phyloP scores from a whole-genome alignment of 2,888 invertebrate genomes.

The Encarsia formosa region DNA sequence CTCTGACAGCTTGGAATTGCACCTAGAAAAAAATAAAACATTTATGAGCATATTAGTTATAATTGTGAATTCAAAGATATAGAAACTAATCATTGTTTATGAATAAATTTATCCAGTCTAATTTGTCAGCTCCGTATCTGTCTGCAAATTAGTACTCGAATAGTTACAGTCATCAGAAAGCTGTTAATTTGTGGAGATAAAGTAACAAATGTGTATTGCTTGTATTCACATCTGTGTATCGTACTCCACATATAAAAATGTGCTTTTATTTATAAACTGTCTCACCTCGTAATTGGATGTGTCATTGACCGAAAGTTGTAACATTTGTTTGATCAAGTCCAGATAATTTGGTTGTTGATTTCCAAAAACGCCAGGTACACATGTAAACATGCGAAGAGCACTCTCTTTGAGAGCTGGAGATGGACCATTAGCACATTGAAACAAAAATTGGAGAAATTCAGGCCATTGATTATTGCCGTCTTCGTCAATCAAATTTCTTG shows the following conservation, averaged over 20 bases:
- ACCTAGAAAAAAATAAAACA: slow-evolving; percentile 47
- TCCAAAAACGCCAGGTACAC: slow-evolving; percentile 96
- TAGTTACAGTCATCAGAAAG: slow-evolving; percentile 59
- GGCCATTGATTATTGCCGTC: slow-evolving; percentile 96
- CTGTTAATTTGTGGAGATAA: slow-evolving; percentile 50
- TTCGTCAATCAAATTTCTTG: slow-evolving; percentile 90
- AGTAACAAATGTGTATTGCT: slow-evolving; percentile 48
- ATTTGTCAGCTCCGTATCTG: slow-evolving; percentile 59
- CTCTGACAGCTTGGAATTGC: slow-evolving; percentile 77
- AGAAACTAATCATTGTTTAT: not conserved
- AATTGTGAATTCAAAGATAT: not conserved
- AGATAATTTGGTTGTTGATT: slow-evolving; percentile 89
- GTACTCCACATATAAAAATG: slow-evolving; percentile 31
- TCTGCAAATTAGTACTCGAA: slow-evolving; percentile 56
- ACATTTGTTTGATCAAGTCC: slow-evolving; percentile 92
- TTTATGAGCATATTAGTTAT: slow-evolving; percentile 1
- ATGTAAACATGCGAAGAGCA: slow-evolving; percentile 90
- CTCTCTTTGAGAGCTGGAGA: slow-evolving; percentile 84
- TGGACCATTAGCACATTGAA: slow-evolving; percentile 86
- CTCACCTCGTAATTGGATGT: slow-evolving; percentile 65
- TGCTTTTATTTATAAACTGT: not conserved
- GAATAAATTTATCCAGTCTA: not conserved
- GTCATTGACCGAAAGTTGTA: slow-evolving; percentile 75
- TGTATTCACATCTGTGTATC: slow-evolving; percentile 39
- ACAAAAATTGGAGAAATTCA: slow-evolving; percentile 90